phyloP scores from a whole-genome alignment of 2,797 vertebrate species.

The Ctenochaetus hawaiiensis region DNA sequence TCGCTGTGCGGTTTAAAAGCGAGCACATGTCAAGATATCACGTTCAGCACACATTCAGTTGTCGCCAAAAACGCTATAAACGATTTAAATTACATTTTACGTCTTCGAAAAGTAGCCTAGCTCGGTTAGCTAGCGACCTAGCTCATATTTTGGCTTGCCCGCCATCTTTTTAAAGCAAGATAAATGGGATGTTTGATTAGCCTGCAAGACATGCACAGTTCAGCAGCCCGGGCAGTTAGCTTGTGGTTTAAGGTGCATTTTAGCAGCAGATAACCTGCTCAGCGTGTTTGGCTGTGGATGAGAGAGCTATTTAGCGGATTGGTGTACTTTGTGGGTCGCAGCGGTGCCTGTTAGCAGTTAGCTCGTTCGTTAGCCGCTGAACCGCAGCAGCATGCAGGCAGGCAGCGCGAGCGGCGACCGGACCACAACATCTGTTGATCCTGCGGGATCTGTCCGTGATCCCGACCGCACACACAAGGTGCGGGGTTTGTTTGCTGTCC shows the following conservation, averaged over 20 bases:
- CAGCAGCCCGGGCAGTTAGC: background rate
- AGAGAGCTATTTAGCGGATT: background rate
- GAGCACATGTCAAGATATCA: background rate
- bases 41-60: background rate
- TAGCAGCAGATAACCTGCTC: accelerated
- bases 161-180: constrained; percentile 82
- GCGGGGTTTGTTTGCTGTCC: background rate
- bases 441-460: background rate
- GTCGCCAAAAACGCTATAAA: constrained; percentile 2
- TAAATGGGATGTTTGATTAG: constrained; percentile 59
- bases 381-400: constrained; percentile 37
- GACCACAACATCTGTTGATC: constrained; percentile 45
- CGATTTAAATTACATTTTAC: background rate
- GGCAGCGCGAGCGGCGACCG: constrained; percentile 12
- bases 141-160: constrained; percentile 74
- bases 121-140: constrained; percentile 50
- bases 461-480: background rate
- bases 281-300: accelerated
- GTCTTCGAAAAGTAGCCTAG: constrained; percentile 54
- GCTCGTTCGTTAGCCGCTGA: constrained; percentile 52
- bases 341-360: constrained; percentile 46
- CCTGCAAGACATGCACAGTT: constrained; percentile 12
- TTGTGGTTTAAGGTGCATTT: background rate
- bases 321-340: constrained; percentile 3
- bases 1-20: background rate